Conservation (phyloP, 2,797 vertebrate species). For the Sebastes trivittatus region DNA sequence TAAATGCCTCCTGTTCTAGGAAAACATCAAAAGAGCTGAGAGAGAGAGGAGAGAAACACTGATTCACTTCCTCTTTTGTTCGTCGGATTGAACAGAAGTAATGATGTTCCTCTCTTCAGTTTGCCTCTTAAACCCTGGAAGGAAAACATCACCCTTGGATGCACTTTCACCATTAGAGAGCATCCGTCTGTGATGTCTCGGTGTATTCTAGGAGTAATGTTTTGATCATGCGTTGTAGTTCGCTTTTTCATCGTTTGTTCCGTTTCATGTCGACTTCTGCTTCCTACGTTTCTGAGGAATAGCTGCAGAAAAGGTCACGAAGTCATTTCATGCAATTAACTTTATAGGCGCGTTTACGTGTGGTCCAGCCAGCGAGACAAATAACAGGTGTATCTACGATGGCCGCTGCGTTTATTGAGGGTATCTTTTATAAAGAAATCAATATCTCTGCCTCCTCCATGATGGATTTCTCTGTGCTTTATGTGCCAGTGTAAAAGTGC, state of each 20-base stretch:
- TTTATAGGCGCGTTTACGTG: neutral
- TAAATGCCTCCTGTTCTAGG: constrained; percentile 24
- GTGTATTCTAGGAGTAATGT: neutral
- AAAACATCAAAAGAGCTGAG: constrained; percentile 47
- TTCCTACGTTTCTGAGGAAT: neutral
- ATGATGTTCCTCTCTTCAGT: constrained; percentile 20
- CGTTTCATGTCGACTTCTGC: neutral
- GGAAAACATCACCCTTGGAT: constrained; percentile 11
- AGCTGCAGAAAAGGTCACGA: neutral
- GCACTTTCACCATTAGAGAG: neutral
- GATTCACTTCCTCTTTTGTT: constrained; percentile 29
- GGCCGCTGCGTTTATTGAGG: neutral
- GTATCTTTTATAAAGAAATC: neutral
- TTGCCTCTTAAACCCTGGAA: constrained; percentile 3
- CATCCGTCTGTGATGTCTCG: neutral
- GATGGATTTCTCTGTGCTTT: neutral
- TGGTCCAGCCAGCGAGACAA: neutral
- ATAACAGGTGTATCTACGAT: neutral
- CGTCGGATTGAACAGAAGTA: constrained; percentile 2
- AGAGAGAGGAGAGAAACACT: constrained; percentile 5
- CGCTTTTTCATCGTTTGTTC: neutral
- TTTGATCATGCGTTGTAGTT: constrained; percentile 16
- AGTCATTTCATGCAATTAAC: constrained; percentile 20
- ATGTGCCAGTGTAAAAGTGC: neutral
- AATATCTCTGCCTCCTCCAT: neutral